Conservation (phyloP, 2,113 vertebrate species). For the Xiphias gladius region DNA sequence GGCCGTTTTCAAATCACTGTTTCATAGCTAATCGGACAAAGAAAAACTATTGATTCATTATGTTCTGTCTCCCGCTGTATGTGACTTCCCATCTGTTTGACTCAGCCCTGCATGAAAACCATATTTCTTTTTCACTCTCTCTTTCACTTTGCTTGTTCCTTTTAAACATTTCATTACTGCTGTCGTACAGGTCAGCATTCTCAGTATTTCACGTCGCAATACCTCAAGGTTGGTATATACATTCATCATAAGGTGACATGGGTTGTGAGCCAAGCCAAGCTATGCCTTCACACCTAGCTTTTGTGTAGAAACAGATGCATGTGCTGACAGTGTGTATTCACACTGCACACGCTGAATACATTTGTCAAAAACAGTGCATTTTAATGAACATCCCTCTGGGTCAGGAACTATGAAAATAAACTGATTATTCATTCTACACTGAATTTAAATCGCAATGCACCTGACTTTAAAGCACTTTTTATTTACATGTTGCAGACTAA, state of each 20-base stretch:
- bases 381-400: constrained; percentile 55
- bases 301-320: constrained; percentile 36
- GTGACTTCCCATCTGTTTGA: constrained; percentile 35
- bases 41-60: constrained; percentile 12
- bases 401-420: constrained; percentile 41
- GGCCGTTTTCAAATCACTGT: constrained; percentile 31
- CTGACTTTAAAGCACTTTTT: not conserved
- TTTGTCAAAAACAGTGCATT: constrained; percentile 56
- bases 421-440: constrained; percentile 14
- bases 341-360: constrained; percentile 39
- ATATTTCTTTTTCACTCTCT: not conserved
- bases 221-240: not conserved
- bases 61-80: not conserved
- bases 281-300: constrained; percentile 1
- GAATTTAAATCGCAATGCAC: constrained; percentile 28
- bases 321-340: constrained; percentile 34
- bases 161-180: constrained; percentile 9
- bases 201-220: not conserved
- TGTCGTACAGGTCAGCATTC: not conserved
- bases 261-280: not conserved
- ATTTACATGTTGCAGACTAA: not conserved
- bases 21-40: constrained; percentile 33
- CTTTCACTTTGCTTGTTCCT: not conserved
- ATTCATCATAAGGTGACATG: not conserved
- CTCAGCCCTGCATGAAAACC: not conserved